Base-by-base conservation (phyloP, 2,888 invertebrate species). In the Timema podura region DNA sequence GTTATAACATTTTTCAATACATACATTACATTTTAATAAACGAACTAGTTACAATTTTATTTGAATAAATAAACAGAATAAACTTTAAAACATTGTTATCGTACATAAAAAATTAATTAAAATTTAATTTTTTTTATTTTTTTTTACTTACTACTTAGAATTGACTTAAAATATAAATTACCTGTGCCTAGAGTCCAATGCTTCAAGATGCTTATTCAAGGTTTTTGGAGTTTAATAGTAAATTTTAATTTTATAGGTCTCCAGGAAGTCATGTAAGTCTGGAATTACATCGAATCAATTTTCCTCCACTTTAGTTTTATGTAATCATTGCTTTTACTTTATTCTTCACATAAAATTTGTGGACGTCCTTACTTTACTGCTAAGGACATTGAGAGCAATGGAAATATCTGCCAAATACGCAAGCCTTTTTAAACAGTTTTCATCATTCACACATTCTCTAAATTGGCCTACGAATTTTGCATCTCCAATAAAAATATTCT, bases 281-380 rank as follows among this genome's bases (percentile, higher is more conserved):
- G 15, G 59, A 59, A 59, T 16, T 13, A 13, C 5, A 5, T 59
- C 59, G 30, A 59, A 59, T 10, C 59, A 59, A 15, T 59, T 59
- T 15, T 59, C 1, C 9, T 59, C 15, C 15, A 15, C 59, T 59
- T 59, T 59, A 15, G n/a, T 5, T 9, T 59, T 59, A 16, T 15
- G 2, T 30, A 59, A 59, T 15, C 10, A 15, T 15, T 59, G 59
- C 59, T 59, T 59, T 30, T 59, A 59, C 30, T 59, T 59, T 59
- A 15, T 59, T 5, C 59, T 59, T 9, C 59, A 2, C 5, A 15
- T 59, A 10, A 15, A 59, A 59, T 15, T 59, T 59, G 15, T 59
- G 59, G 15, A 59, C 10, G 30, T 15, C 5, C 59, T 59, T 59
- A 10, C 59, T 5, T 59, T 59, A 30, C 3, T 5, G 59, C 3